A percentile compares a stretch with the other conserved stretches of the same genome.
Evolutionary conservation across 2,888 invertebrate species (phyloP).

Genomic region (Scaptomyza flava): DNA sequence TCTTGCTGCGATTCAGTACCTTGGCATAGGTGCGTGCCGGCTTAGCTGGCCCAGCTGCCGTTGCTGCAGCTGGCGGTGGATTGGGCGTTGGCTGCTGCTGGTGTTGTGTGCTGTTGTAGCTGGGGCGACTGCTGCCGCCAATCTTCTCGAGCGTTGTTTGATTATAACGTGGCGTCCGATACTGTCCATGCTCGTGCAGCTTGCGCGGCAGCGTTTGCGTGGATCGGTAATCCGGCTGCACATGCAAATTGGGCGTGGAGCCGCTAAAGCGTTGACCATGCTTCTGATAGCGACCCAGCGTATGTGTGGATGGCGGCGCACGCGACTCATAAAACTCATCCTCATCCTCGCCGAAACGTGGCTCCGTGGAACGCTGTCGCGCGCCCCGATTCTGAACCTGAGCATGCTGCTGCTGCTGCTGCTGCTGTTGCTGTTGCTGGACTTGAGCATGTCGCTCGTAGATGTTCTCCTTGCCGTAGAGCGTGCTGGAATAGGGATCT

Average conservation of each 20-base stretch:
- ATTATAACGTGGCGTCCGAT: constrained; percentile 26
- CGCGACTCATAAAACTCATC: constrained; percentile 63
- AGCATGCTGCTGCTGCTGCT: constrained; percentile 6
- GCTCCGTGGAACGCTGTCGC: constrained; percentile 45
- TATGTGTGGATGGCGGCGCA: constrained; percentile 85
- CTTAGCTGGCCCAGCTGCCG: constrained; percentile 87
- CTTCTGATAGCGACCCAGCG: constrained; percentile 93
- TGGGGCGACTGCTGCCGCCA: not conserved
- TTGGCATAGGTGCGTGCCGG: constrained; percentile 91
- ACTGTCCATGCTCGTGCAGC: constrained; percentile 79
- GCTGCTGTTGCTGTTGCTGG: not conserved
- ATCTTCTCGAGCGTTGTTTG: constrained; percentile 37
- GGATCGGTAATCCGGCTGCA: constrained; percentile 85
- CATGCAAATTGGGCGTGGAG: constrained; percentile 85
- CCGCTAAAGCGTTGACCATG: constrained; percentile 90
- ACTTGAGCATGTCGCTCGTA: constrained; percentile 85
- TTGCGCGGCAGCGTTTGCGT: constrained; percentile 92
- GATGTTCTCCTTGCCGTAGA: constrained; percentile 93
- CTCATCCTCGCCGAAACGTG: constrained; percentile 46
- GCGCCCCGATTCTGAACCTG: constrained; percentile 11
- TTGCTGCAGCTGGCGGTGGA: constrained; percentile 10
- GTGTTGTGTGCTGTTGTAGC: not conserved
- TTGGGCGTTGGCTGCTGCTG: constrained; percentile 17
- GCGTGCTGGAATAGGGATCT: constrained; percentile 93
- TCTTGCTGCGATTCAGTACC: constrained; percentile 92